These are phyloP conservation scores for Geophilus truncorum DNA, from an alignment of 2,888 invertebrate genomes.

Conservation along the genomic window DNA sequence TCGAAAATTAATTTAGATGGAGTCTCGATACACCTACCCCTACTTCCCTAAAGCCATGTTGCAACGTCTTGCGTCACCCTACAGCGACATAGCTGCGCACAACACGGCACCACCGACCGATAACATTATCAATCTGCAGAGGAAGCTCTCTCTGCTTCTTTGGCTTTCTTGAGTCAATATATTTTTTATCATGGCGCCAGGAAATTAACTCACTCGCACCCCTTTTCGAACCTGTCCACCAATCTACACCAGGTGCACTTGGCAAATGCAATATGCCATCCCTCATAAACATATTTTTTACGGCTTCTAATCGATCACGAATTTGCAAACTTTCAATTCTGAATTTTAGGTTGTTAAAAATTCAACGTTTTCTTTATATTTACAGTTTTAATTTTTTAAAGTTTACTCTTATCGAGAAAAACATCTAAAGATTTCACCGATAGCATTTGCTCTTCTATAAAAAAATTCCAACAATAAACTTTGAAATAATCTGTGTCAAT, in stretches of 20 bases:
- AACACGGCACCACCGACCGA: not conserved
- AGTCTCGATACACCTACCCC: constrained; percentile 23
- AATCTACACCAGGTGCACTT: not conserved
- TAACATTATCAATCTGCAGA: constrained; percentile 7
- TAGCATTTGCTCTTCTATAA: too few species aligned
- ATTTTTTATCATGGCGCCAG: not conserved
- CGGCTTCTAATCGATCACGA: too few species aligned
- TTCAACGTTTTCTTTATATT: too few species aligned
- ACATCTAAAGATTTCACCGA: too few species aligned
- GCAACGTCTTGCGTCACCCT: not conserved
- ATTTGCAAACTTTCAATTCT: too few species aligned
- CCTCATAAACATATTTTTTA: too few species aligned
- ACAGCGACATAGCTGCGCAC: not conserved
- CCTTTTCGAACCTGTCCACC: not conserved
- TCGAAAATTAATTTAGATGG: constrained; percentile 33
- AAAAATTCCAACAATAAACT: too few species aligned
- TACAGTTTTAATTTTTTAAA: too few species aligned
- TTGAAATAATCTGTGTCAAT: too few species aligned
- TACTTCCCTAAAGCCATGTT: not conserved
- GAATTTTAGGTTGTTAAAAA: too few species aligned
- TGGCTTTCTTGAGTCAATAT: not conserved
- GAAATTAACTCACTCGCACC: not conserved
- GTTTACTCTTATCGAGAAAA: too few species aligned
- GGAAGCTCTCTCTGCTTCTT: not conserved
- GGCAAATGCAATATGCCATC: too few species aligned